Evolutionary conservation across 2,888 invertebrate species (phyloP).

Genomic region (Lasioglossum leucozonium): DNA sequence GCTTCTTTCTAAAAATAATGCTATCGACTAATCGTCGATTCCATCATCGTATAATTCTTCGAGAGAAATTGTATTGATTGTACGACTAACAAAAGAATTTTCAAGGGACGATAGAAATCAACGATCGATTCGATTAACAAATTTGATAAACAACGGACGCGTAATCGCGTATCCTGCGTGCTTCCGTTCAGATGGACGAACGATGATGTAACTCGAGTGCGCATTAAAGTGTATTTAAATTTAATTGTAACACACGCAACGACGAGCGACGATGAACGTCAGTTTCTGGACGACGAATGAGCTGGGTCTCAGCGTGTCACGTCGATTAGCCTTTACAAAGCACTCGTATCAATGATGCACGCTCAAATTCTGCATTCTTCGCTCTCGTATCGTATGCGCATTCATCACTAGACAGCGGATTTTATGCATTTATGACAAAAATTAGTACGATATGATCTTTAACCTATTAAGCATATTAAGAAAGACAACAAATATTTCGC

Average conservation of each 20-base stretch:
- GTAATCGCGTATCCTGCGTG: neutral
- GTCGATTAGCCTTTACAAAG: neutral
- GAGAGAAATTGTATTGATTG: neutral
- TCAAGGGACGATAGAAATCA: neutral
- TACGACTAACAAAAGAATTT: neutral
- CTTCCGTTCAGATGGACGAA: slow-evolving; percentile 9
- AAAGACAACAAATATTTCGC: too few species aligned
- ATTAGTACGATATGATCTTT: too few species aligned
- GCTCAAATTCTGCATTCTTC: neutral
- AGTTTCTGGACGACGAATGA: neutral
- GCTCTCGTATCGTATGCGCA: neutral
- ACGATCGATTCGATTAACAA: neutral
- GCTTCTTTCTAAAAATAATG: neutral
- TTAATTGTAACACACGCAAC: neutral
- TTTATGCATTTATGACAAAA: too few species aligned
- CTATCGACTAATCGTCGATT: neutral
- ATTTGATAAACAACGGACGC: neutral
- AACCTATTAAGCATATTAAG: too few species aligned
- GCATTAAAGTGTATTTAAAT: neutral
- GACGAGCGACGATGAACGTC: neutral
- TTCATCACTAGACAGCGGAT: too few species aligned
- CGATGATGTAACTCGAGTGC: neutral
- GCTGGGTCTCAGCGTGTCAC: neutral
- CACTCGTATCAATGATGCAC: neutral
- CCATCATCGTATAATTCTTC: neutral